Evolutionary conservation across 2,888 invertebrate species (phyloP).

Genomic region (Cantharis flavilabris): DNA sequence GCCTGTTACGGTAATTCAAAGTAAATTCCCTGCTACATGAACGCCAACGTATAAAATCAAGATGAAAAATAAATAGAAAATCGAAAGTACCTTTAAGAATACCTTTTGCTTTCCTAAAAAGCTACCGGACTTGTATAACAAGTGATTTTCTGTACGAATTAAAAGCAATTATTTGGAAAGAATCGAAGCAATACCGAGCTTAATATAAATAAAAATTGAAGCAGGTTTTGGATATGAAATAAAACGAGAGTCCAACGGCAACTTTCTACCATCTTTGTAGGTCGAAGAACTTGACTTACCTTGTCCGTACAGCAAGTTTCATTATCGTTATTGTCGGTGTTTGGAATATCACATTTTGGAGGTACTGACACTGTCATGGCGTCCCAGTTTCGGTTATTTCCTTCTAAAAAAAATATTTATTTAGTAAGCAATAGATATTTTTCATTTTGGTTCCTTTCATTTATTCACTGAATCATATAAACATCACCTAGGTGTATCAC

Average conservation of each 20-base stretch:
- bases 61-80: too few species aligned
- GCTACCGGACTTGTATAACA: too few species aligned
- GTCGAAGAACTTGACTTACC: constrained; percentile 41
- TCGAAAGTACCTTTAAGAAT: too few species aligned
- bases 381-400: not conserved
- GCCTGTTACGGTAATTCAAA: too few species aligned
- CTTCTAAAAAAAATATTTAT: constrained; percentile 3
- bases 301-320: constrained; percentile 47
- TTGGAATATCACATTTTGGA: constrained; percentile 46
- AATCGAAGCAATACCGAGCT: not conserved
- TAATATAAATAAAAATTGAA: not conserved
- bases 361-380: constrained; percentile 47
- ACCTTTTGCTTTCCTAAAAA: too few species aligned
- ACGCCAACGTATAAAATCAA: too few species aligned
- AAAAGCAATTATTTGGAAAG: not conserved
- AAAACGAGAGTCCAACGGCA: not conserved
- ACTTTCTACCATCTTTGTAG: constrained; percentile 7
- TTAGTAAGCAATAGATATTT: not conserved
- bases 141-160: too few species aligned
- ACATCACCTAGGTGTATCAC: not conserved
- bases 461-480: not conserved
- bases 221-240: not conserved
- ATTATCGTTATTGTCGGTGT: constrained; percentile 46
- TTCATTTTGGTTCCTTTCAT: not conserved
- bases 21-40: too few species aligned